A percentile compares a stretch with the other conserved stretches of the same genome.
phyloP scores from a whole-genome alignment of 2,113 vertebrate species.

The Arvicanthis niloticus region DNA sequence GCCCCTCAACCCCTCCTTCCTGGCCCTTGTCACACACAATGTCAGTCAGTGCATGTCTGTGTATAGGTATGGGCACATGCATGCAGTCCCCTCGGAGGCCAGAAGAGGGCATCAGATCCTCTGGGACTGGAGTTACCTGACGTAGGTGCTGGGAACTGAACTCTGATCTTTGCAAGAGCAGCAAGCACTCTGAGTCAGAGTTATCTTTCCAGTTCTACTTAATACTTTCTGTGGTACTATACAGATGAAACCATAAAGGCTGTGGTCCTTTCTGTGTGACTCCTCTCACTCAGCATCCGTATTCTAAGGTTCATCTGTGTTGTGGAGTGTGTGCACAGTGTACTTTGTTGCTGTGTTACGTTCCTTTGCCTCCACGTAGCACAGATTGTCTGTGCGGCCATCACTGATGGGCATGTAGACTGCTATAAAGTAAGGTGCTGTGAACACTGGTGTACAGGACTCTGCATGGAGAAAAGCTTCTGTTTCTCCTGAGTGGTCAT shows the following conservation, averaged over 20 bases:
- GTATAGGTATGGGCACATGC: not conserved
- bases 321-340: not conserved
- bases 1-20: not conserved
- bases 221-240: constrained; percentile 11
- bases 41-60: not conserved
- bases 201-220: not conserved
- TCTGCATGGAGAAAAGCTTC: constrained; percentile 19
- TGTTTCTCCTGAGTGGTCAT: constrained; percentile 47
- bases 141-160: not conserved
- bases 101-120: not conserved
- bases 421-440: constrained; percentile 19
- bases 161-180: not conserved
- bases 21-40: not conserved
- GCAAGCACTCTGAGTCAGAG: not conserved
- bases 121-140: not conserved
- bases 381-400: constrained; percentile 8
- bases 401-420: constrained; percentile 30
- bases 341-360: constrained; percentile 26
- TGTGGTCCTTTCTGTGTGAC: constrained; percentile 3
- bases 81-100: not conserved
- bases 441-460: constrained; percentile 29
- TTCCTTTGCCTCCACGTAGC: not conserved
- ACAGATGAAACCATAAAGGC: constrained; percentile 43
- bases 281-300: constrained; percentile 24
- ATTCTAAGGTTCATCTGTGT: constrained; percentile 10